These are phyloP conservation scores for Cynodonichthys magdalenae DNA, from an alignment of 2,797 vertebrate genomes.

Conservation along the genomic window DNA sequence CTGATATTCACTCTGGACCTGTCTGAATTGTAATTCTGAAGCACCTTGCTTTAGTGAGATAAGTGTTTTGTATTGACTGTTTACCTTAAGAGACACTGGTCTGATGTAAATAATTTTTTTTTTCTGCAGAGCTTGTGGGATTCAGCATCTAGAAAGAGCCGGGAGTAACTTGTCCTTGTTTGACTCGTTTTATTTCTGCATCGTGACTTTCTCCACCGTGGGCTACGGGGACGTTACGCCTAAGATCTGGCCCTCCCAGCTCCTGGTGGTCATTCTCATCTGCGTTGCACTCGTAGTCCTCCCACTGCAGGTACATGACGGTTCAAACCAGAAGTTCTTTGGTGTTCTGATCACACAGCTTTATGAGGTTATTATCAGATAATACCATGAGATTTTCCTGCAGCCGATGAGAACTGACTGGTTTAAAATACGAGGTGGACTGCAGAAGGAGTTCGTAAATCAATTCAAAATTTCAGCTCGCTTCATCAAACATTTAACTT, in stretches of 20 bases:
- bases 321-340: not conserved
- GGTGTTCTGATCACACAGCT: not conserved
- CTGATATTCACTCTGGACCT: slow-evolving; percentile 4
- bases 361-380: slow-evolving; percentile 1
- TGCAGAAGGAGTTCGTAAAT: slow-evolving; percentile 11
- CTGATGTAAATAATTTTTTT: not conserved
- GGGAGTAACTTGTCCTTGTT: slow-evolving; percentile 83
- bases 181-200: slow-evolving; percentile 87
- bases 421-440: slow-evolving; percentile 9
- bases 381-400: slow-evolving; percentile 16
- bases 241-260: slow-evolving; percentile 86
- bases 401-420: not conserved
- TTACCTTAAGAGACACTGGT: not conserved
- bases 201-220: slow-evolving; percentile 89
- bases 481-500: slow-evolving; percentile 2
- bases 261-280: slow-evolving; percentile 88
- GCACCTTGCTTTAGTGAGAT: not conserved
- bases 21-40: slow-evolving; percentile 7
- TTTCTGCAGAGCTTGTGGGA: slow-evolving; percentile 79
- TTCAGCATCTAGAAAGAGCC: slow-evolving; percentile 86
- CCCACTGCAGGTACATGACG: slow-evolving; percentile 80
- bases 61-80: slow-evolving; percentile 13
- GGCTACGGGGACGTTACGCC: slow-evolving; percentile 88
- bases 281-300: slow-evolving; percentile 88
- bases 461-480: slow-evolving; percentile 6